A percentile compares a stretch with the other conserved stretches of the same genome.
Evolutionary conservation across 2,113 vertebrate species (phyloP).

Genomic region (Clarias magur): DNA sequence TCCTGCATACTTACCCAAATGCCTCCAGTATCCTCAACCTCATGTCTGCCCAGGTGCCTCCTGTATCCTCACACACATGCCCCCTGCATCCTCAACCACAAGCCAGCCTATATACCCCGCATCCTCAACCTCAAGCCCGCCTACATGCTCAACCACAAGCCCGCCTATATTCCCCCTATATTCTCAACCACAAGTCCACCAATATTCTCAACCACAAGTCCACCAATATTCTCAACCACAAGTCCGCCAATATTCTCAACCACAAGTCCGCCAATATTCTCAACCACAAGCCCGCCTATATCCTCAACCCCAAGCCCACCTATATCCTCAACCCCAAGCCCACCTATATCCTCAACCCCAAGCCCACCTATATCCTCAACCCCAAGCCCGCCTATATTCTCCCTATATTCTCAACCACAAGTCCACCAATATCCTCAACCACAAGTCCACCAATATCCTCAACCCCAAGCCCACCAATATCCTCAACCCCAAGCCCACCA

Average conservation of each 20-base stretch:
- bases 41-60: conserved; percentile 65
- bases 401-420: too few species aligned
- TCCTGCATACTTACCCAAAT: neutral
- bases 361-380: too few species aligned
- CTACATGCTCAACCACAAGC: neutral
- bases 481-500: too few species aligned
- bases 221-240: neutral
- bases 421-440: too few species aligned
- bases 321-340: too few species aligned
- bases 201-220: conserved; percentile 65
- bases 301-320: conserved; percentile 60
- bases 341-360: too few species aligned
- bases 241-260: neutral
- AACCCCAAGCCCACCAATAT: too few species aligned
- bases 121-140: neutral
- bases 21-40: conserved; percentile 66
- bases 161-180: conserved; percentile 52
- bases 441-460: too few species aligned
- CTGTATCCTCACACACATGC: neutral
- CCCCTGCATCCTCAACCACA: conserved; percentile 66
- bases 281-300: too few species aligned
- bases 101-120: neutral
- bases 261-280: neutral
- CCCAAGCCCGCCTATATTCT: too few species aligned
- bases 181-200: conserved; percentile 66